phyloP scores from a whole-genome alignment of 2,113 vertebrate genomes.

The Otus sunia region DNA sequence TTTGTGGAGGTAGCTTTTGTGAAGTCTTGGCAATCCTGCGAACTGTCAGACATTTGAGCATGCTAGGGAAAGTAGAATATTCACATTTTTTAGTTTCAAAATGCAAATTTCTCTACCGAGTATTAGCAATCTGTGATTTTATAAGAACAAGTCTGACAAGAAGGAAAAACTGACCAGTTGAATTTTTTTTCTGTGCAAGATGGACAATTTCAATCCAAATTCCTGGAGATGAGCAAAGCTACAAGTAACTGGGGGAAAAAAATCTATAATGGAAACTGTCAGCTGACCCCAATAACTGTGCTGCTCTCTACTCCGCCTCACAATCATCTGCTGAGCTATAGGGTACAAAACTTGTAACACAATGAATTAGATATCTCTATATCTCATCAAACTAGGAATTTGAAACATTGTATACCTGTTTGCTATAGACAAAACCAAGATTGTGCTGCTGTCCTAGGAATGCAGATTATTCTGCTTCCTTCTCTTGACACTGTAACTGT shows the following conservation, averaged over 20 bases:
- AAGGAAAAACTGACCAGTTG: background rate
- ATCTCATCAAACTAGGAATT: background rate
- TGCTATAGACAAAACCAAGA: background rate
- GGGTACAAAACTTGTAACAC: background rate
- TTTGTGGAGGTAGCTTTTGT: background rate
- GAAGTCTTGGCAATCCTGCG: background rate
- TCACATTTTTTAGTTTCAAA: background rate
- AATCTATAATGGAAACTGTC: background rate
- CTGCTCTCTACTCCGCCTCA: background rate
- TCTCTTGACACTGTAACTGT: background rate
- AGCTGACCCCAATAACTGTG: background rate
- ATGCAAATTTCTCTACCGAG: background rate
- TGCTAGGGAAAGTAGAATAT: background rate
- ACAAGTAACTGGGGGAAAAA: background rate
- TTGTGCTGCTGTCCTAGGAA: background rate
- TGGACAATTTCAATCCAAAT: background rate
- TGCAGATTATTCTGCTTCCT: background rate
- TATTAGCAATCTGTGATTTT: background rate
- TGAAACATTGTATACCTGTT: background rate
- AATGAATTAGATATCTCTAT: background rate
- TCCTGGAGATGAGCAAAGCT: background rate
- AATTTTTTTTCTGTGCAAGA: background rate
- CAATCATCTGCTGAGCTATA: background rate
- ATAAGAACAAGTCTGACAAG: background rate
- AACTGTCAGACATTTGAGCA: background rate